A percentile compares a stretch with the other conserved stretches of the same genome.
Conservation (phyloP, 2,113 vertebrate genomes). For the Nibea coibor region DNA sequence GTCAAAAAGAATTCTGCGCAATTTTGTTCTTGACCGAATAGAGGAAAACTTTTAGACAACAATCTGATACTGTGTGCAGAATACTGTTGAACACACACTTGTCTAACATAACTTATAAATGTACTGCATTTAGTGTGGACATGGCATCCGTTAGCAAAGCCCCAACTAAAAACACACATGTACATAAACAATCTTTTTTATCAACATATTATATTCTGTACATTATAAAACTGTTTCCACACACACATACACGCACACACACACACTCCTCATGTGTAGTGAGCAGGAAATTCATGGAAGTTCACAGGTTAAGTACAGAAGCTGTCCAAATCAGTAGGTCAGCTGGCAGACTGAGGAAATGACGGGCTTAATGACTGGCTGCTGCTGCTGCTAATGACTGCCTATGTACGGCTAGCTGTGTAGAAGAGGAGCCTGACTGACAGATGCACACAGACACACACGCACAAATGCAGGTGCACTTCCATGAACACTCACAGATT, state of each 20-base stretch:
- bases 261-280: constrained; percentile 19
- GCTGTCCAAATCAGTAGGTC: constrained; percentile 75
- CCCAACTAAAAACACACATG: not conserved
- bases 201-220: not conserved
- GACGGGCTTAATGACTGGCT: constrained; percentile 79
- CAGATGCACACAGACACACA: constrained; percentile 30
- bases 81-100: not conserved
- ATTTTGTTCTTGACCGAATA: not conserved
- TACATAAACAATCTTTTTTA: not conserved
- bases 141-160: not conserved
- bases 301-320: constrained; percentile 79
- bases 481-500: constrained; percentile 36
- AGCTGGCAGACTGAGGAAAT: constrained; percentile 72
- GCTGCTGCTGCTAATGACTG: constrained; percentile 78
- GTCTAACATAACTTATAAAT: not conserved
- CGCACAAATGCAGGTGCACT: constrained; percentile 52
- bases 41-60: not conserved
- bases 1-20: not conserved
- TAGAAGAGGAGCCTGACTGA: constrained; percentile 71
- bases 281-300: constrained; percentile 43
- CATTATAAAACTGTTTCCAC: not conserved
- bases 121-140: not conserved
- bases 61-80: not conserved
- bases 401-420: constrained; percentile 67
- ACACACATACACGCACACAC: constrained; percentile 6